Percentiles rank a stretch among this genome's conserved stretches.
These are phyloP conservation scores for Watsonalla binaria DNA, from an alignment of 2,888 invertebrate genomes.

Conservation along the genomic window DNA sequence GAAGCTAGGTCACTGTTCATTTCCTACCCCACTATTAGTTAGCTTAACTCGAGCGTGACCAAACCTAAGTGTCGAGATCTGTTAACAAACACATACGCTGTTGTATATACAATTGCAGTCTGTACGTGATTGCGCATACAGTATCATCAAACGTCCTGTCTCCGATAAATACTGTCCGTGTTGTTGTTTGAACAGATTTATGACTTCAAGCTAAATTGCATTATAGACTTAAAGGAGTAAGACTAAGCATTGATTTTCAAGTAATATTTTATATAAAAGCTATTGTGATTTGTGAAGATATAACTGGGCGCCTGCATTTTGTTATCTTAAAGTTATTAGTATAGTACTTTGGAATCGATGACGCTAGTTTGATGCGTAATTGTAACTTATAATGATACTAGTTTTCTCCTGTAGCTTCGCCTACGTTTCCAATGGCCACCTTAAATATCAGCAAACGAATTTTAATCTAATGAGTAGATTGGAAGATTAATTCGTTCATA, in stretches of 20 bases:
- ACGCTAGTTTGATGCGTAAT: too few species aligned
- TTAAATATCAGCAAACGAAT: too few species aligned
- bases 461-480: too few species aligned
- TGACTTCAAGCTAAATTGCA: not conserved
- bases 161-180: not conserved
- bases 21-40: too few species aligned
- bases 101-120: not conserved
- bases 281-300: not conserved
- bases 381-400: too few species aligned
- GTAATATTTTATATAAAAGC: not conserved
- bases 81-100: not conserved
- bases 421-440: too few species aligned
- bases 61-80: not conserved
- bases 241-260: not conserved
- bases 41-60: too few species aligned
- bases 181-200: not conserved
- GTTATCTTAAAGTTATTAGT: not conserved
- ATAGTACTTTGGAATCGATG: too few species aligned
- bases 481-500: too few species aligned
- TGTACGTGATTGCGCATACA: not conserved
- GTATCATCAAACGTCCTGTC: not conserved
- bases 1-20: too few species aligned
- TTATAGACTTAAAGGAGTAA: not conserved
- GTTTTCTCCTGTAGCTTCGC: too few species aligned
- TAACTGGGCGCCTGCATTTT: not conserved